Conservation (phyloP, 2,888 invertebrate genomes). For the Ptychoptera contaminata region DNA sequence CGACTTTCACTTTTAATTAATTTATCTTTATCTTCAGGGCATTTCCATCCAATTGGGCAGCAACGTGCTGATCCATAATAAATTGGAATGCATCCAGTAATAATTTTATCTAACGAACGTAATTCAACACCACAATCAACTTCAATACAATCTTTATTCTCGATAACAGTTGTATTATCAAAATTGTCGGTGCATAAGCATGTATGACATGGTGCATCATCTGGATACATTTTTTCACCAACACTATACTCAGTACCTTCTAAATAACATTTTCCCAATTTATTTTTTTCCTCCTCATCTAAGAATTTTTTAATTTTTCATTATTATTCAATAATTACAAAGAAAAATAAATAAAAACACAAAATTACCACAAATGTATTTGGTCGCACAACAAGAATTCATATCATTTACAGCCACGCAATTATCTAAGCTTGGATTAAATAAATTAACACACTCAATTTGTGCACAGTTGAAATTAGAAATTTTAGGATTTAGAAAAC, state of each 20-base stretch:
- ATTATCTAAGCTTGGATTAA: too few species aligned
- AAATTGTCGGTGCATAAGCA: constrained; percentile 9
- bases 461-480: too few species aligned
- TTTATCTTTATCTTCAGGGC: neutral
- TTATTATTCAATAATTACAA: too few species aligned
- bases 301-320: too few species aligned
- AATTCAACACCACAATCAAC: constrained; percentile 13
- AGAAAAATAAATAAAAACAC: too few species aligned
- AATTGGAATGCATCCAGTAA: constrained; percentile 13
- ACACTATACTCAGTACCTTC: constrained; percentile 34
- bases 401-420: too few species aligned
- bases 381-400: too few species aligned
- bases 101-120: constrained; percentile 10
- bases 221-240: constrained; percentile 33
- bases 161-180: constrained; percentile 7
- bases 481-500: too few species aligned
- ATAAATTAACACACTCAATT: too few species aligned
- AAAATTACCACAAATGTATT: too few species aligned
- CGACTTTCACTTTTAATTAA: neutral
- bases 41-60: neutral
- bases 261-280: constrained; percentile 28
- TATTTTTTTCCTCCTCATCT: too few species aligned
- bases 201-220: constrained; percentile 21
- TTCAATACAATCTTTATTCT: constrained; percentile 12
- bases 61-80: constrained; percentile 7